These are phyloP conservation scores for Gambusia yucatana DNA, from an alignment of 2,797 vertebrate species.

Conservation along the genomic window DNA sequence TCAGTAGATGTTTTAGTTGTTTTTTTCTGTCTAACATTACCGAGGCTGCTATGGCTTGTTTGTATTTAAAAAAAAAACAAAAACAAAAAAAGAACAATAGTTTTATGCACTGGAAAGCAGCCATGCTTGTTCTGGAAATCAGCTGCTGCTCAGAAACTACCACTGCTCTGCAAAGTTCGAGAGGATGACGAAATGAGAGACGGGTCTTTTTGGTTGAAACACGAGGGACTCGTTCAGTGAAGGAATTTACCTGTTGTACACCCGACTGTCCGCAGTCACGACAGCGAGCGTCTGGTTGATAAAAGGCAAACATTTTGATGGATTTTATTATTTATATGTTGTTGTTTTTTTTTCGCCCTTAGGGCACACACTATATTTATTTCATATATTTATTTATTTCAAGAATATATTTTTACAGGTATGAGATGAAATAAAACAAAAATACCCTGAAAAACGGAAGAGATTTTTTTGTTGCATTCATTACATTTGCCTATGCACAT, in stretches of 20 bases:
- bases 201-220: slow-evolving; percentile 38
- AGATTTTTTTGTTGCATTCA: slow-evolving; percentile 45
- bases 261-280: slow-evolving; percentile 45
- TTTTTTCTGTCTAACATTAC: slow-evolving; percentile 34
- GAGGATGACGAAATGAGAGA: slow-evolving; percentile 44
- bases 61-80: slow-evolving; percentile 42
- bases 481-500: background rate
- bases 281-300: slow-evolving; percentile 53
- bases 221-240: slow-evolving; percentile 58
- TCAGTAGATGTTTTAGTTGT: slow-evolving; percentile 18
- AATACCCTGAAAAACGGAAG: slow-evolving; percentile 40
- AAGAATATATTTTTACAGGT: slow-evolving; percentile 99
- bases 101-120: slow-evolving; percentile 74
- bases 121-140: slow-evolving; percentile 52
- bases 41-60: slow-evolving; percentile 71
- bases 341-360: slow-evolving; percentile 68
- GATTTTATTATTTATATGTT: slow-evolving; percentile 92
- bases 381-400: slow-evolving; percentile 99
- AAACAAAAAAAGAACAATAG: slow-evolving; percentile 19
- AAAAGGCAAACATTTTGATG: slow-evolving; percentile 63
- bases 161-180: slow-evolving; percentile 45
- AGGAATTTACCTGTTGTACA: slow-evolving; percentile 60
- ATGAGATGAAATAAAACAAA: slow-evolving; percentile 80
- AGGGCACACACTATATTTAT: slow-evolving; percentile 95
- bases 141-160: slow-evolving; percentile 46